Evolutionary conservation across 2,797 vertebrate genomes (phyloP).

Genomic region (Coregonus ussuriensis): DNA sequence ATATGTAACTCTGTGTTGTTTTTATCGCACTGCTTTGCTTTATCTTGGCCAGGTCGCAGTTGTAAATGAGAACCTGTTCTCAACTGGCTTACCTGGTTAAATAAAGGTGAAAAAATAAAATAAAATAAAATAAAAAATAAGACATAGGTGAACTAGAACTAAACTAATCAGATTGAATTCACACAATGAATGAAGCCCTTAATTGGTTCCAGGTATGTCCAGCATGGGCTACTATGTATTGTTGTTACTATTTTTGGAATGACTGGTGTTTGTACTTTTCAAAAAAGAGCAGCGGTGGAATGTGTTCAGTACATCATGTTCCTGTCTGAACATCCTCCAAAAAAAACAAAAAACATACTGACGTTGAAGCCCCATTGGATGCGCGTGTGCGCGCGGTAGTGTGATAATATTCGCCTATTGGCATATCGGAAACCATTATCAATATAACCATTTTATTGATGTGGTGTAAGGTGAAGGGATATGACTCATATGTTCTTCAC

Average conservation of each 20-base stretch:
- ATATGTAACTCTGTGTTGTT: too few relatives aligned
- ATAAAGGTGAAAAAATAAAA: too few relatives aligned
- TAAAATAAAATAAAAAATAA: neutral
- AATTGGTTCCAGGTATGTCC: neutral
- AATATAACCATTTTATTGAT: neutral
- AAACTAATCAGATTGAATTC: too few relatives aligned
- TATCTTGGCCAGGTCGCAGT: too few relatives aligned
- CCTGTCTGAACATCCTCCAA: constrained; percentile 37
- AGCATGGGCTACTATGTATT: neutral
- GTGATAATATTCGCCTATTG: constrained; percentile 35
- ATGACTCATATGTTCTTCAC: neutral
- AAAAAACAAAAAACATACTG: constrained; percentile 6
- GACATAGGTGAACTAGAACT: too few relatives aligned
- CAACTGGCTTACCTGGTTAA: too few relatives aligned
- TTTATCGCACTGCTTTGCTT: too few relatives aligned
- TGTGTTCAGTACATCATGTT: constrained; percentile 58
- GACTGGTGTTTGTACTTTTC: neutral
- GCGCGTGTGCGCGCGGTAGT: constrained; percentile 44
- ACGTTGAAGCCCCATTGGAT: constrained; percentile 3
- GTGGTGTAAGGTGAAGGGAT: neutral
- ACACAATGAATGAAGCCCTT: too few relatives aligned
- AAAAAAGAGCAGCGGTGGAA: neutral
- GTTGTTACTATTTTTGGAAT: neutral
- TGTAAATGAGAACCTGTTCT: too few relatives aligned
- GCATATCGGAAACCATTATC: neutral